phyloP scores from a whole-genome alignment of 2,888 invertebrate genomes.

The Trichogramma dendrolimi region DNA sequence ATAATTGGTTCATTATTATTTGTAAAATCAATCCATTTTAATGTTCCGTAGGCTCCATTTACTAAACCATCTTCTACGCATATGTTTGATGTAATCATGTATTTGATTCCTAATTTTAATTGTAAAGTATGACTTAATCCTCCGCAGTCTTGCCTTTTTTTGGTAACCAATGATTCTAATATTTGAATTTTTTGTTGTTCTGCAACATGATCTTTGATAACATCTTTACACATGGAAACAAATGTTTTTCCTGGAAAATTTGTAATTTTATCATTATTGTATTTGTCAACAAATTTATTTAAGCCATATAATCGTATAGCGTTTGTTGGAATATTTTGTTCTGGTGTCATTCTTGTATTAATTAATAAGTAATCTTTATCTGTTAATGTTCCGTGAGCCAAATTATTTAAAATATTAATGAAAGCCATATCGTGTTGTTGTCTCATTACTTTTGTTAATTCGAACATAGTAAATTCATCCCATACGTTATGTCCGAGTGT shows the following conservation, averaged over 20 bases:
- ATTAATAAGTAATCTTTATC: conserved; percentile 31
- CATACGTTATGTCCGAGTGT: conserved; percentile 28
- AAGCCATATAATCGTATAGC: background rate
- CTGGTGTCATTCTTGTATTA: conserved; percentile 23
- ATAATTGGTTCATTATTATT: conserved; percentile 9
- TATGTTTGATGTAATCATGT: conserved; percentile 27
- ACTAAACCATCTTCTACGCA: conserved; percentile 28
- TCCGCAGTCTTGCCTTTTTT: conserved; percentile 29
- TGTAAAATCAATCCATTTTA: conserved; percentile 1
- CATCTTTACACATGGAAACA: conserved; percentile 22
- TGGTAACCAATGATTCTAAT: conserved; percentile 24
- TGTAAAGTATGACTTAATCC: conserved; percentile 29
- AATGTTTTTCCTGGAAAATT: conserved; percentile 2
- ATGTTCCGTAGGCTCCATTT: conserved; percentile 32
- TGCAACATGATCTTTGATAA: conserved; percentile 20
- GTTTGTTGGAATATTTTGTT: conserved; percentile 20
- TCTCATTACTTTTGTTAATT: conserved; percentile 39
- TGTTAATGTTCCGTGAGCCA: conserved; percentile 32
- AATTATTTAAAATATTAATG: conserved; percentile 34
- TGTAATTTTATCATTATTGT: conserved; percentile 7
- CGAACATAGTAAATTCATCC: conserved; percentile 33
- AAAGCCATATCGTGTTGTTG: conserved; percentile 37
- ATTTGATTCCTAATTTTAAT: conserved; percentile 34
- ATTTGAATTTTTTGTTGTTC: conserved; percentile 19
- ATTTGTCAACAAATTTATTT: conserved; percentile 12